Evolutionary conservation across 1,140 invertebrate genomes (phyloP), one percentile per base, ranked within the genome.

Genomic region (Fopius arisanus): DNA sequence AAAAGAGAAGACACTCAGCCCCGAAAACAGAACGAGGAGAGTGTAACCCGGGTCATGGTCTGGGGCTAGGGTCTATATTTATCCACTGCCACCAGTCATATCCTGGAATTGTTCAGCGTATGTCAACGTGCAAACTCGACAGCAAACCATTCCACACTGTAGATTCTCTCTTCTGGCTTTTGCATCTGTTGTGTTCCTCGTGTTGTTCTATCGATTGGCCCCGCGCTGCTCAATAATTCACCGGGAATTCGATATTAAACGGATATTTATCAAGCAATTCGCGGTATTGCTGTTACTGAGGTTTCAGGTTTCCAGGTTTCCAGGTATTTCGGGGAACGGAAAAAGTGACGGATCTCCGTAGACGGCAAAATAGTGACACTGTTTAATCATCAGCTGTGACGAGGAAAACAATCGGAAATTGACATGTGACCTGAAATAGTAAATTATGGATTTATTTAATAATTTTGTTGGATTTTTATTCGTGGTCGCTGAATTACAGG

Each of bases 71-170:
- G 6, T 59, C 23, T 26, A 59, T 48, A 48, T 48, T 48, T 48
- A 59, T 19, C 10, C 21, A 23, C 3, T 9, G 19, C 23, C 54
- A 59, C 54, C 21, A 59, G 54, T 59, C 54, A 59, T 59, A 59
- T 59, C 54, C 54, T 59, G 54, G 23, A 59, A 59, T 59, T 59
- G 54, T 59, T 59, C 12, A 28, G 54, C 54, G 54, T 59, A 59
- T 59, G 21, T 59, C 54, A 59, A 26, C 54, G 54, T 19, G 23
- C 14, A 26, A 59, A 59, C 54, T 59, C 54, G 23, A 59, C 54
- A 28, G 54, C 54, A 26, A 21, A 59, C 3, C 1, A 12, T 5
- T 19, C 19, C 3, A 3, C 43, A 12, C n/a, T 21, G 21, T 4
- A 7, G 10, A n/a, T 59, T 59, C 7, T 23, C 48, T 26, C 54